A percentile compares a stretch with the other conserved stretches of the same genome.
These are phyloP conservation scores for Coptodon rendalli DNA, from an alignment of 2,113 vertebrate genomes.

Conservation along the genomic window DNA sequence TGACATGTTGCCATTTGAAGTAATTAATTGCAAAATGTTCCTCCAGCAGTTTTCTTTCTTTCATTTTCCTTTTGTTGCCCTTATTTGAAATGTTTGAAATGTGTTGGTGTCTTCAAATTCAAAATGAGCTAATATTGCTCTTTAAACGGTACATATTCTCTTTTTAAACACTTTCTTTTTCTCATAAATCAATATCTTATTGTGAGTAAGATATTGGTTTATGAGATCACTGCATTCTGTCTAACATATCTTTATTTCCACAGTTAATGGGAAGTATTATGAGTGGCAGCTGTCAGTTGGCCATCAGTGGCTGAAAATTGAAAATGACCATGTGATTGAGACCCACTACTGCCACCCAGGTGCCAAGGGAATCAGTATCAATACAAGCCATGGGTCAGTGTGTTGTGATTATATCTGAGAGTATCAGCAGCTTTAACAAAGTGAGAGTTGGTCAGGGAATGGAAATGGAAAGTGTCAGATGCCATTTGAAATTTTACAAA, in stretches of 20 bases:
- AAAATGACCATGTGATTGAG: slow-evolving; percentile 60
- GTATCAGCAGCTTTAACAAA: background rate
- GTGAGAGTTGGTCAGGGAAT: background rate
- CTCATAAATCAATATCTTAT: too few relatives aligned
- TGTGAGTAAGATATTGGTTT: background rate
- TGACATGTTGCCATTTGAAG: background rate
- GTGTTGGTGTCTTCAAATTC: background rate
- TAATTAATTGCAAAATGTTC: background rate
- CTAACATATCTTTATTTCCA: background rate
- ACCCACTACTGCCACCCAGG: slow-evolving; percentile 63
- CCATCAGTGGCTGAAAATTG: slow-evolving; percentile 14
- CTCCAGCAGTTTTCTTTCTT: background rate
- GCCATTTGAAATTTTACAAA: background rate
- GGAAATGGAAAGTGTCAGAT: background rate
- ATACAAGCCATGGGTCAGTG: slow-evolving; percentile 29
- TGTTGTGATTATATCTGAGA: background rate
- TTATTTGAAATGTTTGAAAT: background rate
- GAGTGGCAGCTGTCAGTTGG: slow-evolving; percentile 62
- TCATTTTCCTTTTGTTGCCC: background rate
- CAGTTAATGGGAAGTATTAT: slow-evolving; percentile 26
- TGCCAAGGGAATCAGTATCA: slow-evolving; percentile 54
- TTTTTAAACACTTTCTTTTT: background rate
- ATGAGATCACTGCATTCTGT: background rate
- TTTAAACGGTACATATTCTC: background rate
- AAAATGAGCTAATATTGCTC: background rate